Percentiles rank a stretch among this genome's conserved stretches.
Evolutionary conservation across 2,888 invertebrate genomes (phyloP).

Genomic region (Griposia aprilina): DNA sequence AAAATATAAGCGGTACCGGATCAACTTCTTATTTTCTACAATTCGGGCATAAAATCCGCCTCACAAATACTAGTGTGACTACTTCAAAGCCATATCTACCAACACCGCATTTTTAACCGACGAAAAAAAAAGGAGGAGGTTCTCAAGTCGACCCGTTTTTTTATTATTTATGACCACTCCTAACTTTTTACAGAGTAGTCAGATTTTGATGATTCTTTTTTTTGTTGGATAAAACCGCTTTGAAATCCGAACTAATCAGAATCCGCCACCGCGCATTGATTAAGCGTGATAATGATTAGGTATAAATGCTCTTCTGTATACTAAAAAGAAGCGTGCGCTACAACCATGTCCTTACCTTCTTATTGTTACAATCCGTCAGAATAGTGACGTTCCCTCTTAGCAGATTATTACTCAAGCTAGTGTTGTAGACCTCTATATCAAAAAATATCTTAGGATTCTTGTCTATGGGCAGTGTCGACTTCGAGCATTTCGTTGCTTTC

Average conservation of each 20-base stretch:
- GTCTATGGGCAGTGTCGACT: conserved; percentile 4
- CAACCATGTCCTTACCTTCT: background rate
- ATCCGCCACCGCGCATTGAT: too few species aligned
- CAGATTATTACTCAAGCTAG: background rate
- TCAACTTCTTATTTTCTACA: background rate
- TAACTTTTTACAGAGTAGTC: too few species aligned
- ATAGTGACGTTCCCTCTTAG: conserved; percentile 15
- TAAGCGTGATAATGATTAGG: background rate
- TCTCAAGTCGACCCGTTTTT: too few species aligned
- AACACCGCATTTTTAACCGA: too few species aligned
- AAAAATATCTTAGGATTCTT: conserved; percentile 4
- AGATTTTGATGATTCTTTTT: too few species aligned
- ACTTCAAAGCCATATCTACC: background rate
- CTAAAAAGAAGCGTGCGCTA: background rate
- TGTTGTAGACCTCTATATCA: conserved; percentile 4
- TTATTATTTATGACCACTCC: too few species aligned
- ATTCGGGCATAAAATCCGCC: background rate
- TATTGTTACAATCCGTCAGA: conserved; percentile 2
- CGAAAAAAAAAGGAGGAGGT: too few species aligned
- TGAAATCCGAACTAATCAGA: too few species aligned
- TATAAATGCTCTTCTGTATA: background rate
- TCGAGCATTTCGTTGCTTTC: conserved; percentile 2
- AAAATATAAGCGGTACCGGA: too few species aligned
- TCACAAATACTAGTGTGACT: background rate
- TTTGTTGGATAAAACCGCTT: background rate